Conservation (phyloP, 2,797 vertebrate species). For the Hybognathus amarus region DNA sequence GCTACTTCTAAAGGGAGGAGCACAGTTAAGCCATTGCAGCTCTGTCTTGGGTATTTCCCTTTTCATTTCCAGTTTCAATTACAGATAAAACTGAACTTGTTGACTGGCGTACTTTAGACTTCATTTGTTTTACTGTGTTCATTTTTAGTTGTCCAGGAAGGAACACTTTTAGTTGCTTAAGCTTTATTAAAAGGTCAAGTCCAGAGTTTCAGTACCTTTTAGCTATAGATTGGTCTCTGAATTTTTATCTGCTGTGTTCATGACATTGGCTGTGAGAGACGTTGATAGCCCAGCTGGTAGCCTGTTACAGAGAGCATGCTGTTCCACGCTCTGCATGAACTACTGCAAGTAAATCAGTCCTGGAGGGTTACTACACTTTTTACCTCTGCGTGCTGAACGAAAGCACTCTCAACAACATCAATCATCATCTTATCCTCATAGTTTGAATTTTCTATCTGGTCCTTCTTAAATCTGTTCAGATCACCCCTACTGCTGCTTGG, state of each 20-base stretch:
- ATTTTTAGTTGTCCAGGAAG: background rate
- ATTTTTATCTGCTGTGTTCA: conserved; percentile 41
- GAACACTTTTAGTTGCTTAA: background rate
- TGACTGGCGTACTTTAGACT: background rate
- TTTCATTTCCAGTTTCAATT: conserved; percentile 19
- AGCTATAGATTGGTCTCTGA: conserved; percentile 33
- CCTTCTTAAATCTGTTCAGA: background rate
- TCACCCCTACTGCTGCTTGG: background rate
- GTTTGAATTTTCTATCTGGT: background rate
- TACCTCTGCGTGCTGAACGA: background rate
- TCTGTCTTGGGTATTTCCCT: conserved; percentile 32
- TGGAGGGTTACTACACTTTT: conserved; percentile 37
- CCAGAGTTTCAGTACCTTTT: background rate
- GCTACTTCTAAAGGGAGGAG: background rate
- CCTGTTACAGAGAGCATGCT: conserved; percentile 40
- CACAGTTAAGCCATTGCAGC: background rate
- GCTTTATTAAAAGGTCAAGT: background rate
- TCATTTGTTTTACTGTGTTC: background rate
- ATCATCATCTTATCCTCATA: background rate
- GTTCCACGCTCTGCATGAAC: conserved; percentile 35
- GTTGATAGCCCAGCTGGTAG: conserved; percentile 47
- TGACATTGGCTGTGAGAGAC: conserved; percentile 52
- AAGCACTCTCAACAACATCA: background rate
- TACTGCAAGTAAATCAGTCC: conserved; percentile 46
- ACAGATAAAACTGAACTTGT: background rate